Evolutionary conservation across 1,140 invertebrate genomes (phyloP), one percentile per base, ranked within the genome.

Genomic region (Drosophila sechellia): DNA sequence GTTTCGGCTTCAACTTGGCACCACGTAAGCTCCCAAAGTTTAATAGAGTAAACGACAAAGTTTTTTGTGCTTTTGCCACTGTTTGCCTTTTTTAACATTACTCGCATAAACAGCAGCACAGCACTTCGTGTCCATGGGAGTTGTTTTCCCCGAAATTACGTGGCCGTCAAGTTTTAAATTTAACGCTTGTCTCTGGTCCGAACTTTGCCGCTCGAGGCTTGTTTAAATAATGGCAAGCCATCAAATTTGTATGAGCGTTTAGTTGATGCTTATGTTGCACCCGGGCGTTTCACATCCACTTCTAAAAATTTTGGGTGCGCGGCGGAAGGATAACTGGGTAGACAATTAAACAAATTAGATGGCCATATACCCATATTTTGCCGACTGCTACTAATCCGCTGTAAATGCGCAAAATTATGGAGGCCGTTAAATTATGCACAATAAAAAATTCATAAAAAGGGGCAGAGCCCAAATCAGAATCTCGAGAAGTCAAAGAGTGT

Each of bases 1-100:
- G 79, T 89, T 89, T 89, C 79, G 73, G 84, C 84, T 77, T 80
- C 77, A 77, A 89, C 72, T 85, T 90, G 86, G 73, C 77, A 80
- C 87, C 79, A 87, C 81, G 87, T 87, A 87, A 90, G 87, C 87
- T 87, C 66, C 71, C 77, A 90, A 90, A 90, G 83, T 90, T 90
- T 90, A 90, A 90, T 90, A 90, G 81, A 90, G 87, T 90, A 90
- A 90, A 90, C 87, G 81, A 86, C 76, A 90, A 87, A 90, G 77
- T 86, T 90, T 85, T 81, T 83, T 65, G 60, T 79, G 68, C 74
- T 73, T 65, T 56, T 60, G 74, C 80, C 56, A 77, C 66, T 84
- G 54, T 79, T 65, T 87, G 64, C 37, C 52, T 55, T 72, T 80
- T 69, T 77, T 58, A 52, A 83, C 83, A 81, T 86, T 87, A 74